These are phyloP conservation scores for Torymus aiolomorphi DNA, from an alignment of 2,888 invertebrate species.

Conservation along the genomic window DNA sequence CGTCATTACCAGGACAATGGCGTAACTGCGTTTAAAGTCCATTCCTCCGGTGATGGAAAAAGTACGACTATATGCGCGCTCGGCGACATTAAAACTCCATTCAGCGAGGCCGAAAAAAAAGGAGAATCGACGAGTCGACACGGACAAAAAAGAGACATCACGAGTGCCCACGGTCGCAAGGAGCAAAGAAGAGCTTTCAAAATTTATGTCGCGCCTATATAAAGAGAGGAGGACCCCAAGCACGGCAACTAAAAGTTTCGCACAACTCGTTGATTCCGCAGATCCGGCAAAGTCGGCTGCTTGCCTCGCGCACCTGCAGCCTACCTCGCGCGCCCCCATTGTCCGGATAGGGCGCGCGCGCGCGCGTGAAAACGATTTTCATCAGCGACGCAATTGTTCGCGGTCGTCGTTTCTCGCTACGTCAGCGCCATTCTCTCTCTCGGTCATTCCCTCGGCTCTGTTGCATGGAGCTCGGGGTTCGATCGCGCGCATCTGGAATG, in stretches of 20 bases:
- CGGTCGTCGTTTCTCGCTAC: slow-evolving; percentile 24
- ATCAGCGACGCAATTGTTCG: slow-evolving; percentile 57
- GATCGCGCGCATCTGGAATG: background rate
- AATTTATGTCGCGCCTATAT: slow-evolving; percentile 30
- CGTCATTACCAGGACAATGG: slow-evolving; percentile 15
- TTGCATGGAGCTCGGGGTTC: slow-evolving; percentile 17
- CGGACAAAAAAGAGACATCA: background rate
- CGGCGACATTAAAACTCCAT: slow-evolving; percentile 32
- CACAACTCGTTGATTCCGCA: slow-evolving; percentile 51
- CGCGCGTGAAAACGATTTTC: slow-evolving; percentile 53
- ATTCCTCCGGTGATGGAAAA: no score
- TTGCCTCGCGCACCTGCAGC: background rate
- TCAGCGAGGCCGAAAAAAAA: background rate
- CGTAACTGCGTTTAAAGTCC: background rate
- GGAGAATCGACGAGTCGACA: background rate
- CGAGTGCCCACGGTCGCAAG: background rate
- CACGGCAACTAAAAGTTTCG: slow-evolving; percentile 37
- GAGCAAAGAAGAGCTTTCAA: slow-evolving; percentile 31
- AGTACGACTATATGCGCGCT: slow-evolving; percentile 3
- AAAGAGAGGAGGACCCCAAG: background rate
- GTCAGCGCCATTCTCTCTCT: slow-evolving; percentile 35
- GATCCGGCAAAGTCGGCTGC: slow-evolving; percentile 35
- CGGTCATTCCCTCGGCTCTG: background rate
- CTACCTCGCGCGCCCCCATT: slow-evolving; percentile 34
- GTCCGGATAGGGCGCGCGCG: slow-evolving; percentile 43